Percentiles rank a stretch among this genome's conserved stretches.
These are phyloP conservation scores for Rhizoglyphus robini DNA, from an alignment of 1,140 invertebrate species.

Conservation along the genomic window DNA sequence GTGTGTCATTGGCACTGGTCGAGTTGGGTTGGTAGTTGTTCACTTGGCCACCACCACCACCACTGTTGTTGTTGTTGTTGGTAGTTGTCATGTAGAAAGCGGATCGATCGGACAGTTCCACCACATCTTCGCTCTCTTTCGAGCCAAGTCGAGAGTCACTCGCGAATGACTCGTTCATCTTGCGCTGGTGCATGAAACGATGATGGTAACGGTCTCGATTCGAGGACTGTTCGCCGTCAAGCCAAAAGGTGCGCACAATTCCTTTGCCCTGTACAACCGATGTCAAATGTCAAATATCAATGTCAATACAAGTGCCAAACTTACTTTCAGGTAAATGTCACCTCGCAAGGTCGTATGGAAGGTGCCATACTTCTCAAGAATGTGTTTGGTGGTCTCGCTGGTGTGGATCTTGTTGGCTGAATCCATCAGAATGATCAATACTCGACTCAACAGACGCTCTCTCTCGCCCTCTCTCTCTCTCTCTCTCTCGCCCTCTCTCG, in stretches of 20 bases:
- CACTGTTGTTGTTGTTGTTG: no score
- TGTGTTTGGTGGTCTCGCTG: constrained; percentile 70
- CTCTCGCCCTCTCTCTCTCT: no score
- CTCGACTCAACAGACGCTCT: background rate
- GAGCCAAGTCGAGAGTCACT: no score
- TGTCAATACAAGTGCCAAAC: background rate
- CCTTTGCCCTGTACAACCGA: constrained; percentile 52
- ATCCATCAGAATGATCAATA: background rate
- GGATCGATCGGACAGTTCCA: no score
- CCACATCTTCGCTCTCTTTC: no score
- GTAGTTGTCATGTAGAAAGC: no score
- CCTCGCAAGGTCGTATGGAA: constrained; percentile 78
- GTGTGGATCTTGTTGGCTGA: constrained; percentile 77
- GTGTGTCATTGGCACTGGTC: no score
- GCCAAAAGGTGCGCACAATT: constrained; percentile 75
- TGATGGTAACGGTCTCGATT: background rate
- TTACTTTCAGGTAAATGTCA: constrained; percentile 76
- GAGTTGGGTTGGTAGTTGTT: no score
- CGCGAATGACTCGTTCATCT: no score
- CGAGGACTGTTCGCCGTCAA: constrained; percentile 31
- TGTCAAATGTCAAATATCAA: background rate
- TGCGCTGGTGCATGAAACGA: background rate
- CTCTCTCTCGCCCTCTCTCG: no score
- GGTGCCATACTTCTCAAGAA: constrained; percentile 71
- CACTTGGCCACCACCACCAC: no score